Conservation (phyloP, 2,888 invertebrate species). For the Malthinus flaveolus region DNA sequence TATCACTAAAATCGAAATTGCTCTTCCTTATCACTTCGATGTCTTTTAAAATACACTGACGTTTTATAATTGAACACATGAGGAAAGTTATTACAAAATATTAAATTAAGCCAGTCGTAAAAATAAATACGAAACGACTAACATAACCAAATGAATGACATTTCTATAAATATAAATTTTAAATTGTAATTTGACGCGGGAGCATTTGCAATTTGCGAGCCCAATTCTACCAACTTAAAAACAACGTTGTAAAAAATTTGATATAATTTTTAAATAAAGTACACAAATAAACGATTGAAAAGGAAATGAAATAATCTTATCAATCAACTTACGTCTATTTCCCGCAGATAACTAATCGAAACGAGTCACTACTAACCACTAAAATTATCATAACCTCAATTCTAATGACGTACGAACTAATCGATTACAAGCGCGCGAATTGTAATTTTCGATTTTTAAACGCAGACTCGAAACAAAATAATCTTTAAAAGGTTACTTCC, state of each 20-base stretch:
- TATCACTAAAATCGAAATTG: conserved; percentile 15
- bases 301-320: no score
- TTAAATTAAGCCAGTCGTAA: conserved; percentile 22
- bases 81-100: conserved; percentile 20
- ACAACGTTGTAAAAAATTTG: not conserved
- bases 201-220: not conserved
- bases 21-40: conserved; percentile 7
- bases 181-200: conserved; percentile 9
- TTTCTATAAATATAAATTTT: not conserved
- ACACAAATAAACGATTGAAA: no score
- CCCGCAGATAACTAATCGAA: no score
- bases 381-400: no score
- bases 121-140: not conserved
- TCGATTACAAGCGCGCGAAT: no score
- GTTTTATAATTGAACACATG: conserved; percentile 31
- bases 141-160: no score
- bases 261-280: no score
- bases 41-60: conserved; percentile 23
- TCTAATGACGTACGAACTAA: no score
- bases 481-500: not conserved
- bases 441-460: no score
- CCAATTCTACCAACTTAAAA: conserved; percentile 5
- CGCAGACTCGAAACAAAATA: not conserved
- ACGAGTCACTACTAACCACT: no score
- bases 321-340: no score